Evolutionary conservation across 1,140 invertebrate species (phyloP), one percentile per base, ranked within the genome.

Genomic region (Drosophila parabipectinata): DNA sequence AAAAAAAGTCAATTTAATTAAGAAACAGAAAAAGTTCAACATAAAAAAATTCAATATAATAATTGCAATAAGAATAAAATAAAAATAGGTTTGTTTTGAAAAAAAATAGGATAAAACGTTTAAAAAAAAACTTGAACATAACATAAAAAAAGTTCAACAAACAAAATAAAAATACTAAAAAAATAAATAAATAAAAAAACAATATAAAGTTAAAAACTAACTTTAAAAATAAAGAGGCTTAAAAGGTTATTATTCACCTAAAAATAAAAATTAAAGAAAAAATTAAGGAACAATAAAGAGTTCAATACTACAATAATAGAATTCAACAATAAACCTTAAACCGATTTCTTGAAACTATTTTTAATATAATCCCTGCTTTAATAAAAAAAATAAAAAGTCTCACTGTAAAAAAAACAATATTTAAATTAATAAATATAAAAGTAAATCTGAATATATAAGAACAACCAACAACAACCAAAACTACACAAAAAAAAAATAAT

Each of bases 11-110:
- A 57, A 28, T 24, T n/a, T n/a, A 8, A 32, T 32, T 8, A 7
- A 37, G 21, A 14, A 37, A 52, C 3, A 55, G 30, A 14, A 52
- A 15, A 59, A 52, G 45, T 62, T 39, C 26, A 34, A 44, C 51
- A 56, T 30, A 52, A 41, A 51, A 63, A 63, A 53, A 54, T 34
- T 50, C 39, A 69, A n/a, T 21, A 28, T n/a, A 26, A 52, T 9
- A 12, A 47, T 41, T 41, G 4, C 39, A 37, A 37, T 10, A 37
- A 60, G 3, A 26, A n/a, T n/a, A 28, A 6, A 6, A 15, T 15
- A 15, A 15, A 15, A 1, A 15, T 15, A 15, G 0, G 26, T 26
- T 28, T 28, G 1, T 28, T 28, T 37, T 37, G 2, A 21, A 37
- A 37, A 37, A 37, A n/a, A 10, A 12, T 10, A 37, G 12, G 12